phyloP scores from a whole-genome alignment of 2,797 vertebrate genomes.

The Hafferia zeledoni region DNA sequence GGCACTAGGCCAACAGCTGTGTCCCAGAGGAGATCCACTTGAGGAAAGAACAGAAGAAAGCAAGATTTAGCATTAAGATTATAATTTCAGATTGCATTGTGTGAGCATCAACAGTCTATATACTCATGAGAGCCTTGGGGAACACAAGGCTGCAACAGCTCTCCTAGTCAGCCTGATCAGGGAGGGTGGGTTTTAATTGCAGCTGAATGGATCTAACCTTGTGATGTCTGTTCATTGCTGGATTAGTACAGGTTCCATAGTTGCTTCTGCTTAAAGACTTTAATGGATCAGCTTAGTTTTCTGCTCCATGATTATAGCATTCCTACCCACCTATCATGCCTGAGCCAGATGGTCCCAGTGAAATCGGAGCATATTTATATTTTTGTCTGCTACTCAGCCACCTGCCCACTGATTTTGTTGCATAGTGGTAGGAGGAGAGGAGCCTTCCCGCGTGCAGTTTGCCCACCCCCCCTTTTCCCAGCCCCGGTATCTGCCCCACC shows the following conservation, averaged over 20 bases:
- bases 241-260: conserved; percentile 42
- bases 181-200: conserved; percentile 38
- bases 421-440: conserved; percentile 36
- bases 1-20: neutral
- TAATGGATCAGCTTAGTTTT: conserved; percentile 65
- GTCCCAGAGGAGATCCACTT: conserved; percentile 57
- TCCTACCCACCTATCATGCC: conserved; percentile 56
- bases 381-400: conserved; percentile 41
- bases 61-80: conserved; percentile 53
- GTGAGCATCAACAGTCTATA: conserved; percentile 16
- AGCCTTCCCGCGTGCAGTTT: neutral
- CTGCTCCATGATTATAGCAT: conserved; percentile 57
- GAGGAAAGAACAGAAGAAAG: conserved; percentile 67
- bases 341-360: conserved; percentile 28
- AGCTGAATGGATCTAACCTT: conserved; percentile 33
- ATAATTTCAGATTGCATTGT: conserved; percentile 70
- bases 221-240: conserved; percentile 32
- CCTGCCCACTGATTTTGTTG: conserved; percentile 47
- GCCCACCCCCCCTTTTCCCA: neutral
- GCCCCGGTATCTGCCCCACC: accelerated
- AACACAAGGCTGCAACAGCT: neutral
- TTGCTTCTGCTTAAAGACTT: conserved; percentile 63
- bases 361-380: conserved; percentile 27
- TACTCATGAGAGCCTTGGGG: conserved; percentile 32
- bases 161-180: conserved; percentile 2